Evolutionary conservation across 2,113 vertebrate species (phyloP).

Genomic region (Pithys albifrons): DNA sequence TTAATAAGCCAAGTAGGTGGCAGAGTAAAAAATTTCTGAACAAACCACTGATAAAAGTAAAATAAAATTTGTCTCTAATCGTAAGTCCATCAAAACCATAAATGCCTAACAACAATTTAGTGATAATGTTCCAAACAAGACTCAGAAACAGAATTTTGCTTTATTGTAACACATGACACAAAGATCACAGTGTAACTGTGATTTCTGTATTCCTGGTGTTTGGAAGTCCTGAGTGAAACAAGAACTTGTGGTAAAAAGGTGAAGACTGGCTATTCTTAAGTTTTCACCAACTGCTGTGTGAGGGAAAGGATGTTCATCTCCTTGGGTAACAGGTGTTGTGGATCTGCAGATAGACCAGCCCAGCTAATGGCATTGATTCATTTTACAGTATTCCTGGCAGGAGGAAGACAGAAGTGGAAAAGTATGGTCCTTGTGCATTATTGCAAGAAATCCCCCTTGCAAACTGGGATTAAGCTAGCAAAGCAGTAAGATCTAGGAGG

Average conservation of each 20-base stretch:
- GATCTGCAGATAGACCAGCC: not conserved
- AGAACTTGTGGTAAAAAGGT: not conserved
- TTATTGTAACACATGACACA: not conserved
- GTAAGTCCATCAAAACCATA: not conserved
- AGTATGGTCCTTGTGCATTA: not conserved
- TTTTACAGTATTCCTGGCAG: not conserved
- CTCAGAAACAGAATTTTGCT: not conserved
- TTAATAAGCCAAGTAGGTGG: not conserved
- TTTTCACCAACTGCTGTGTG: not conserved
- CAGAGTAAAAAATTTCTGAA: not conserved
- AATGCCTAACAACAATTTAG: not conserved
- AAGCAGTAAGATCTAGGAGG: not conserved
- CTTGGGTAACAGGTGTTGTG: not conserved
- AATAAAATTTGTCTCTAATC: not conserved
- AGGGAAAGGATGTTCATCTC: not conserved
- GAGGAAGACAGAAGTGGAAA: not conserved
- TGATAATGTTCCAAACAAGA: not conserved
- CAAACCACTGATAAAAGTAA: not conserved
- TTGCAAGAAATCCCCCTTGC: not conserved
- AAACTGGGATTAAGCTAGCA: not conserved
- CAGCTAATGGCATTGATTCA: not conserved
- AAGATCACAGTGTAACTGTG: not conserved
- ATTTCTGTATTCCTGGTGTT: not conserved
- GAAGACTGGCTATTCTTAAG: not conserved
- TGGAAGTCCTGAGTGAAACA: not conserved